Evolutionary conservation across 2,888 invertebrate species (phyloP).

Genomic region (Orchesella flavescens): DNA sequence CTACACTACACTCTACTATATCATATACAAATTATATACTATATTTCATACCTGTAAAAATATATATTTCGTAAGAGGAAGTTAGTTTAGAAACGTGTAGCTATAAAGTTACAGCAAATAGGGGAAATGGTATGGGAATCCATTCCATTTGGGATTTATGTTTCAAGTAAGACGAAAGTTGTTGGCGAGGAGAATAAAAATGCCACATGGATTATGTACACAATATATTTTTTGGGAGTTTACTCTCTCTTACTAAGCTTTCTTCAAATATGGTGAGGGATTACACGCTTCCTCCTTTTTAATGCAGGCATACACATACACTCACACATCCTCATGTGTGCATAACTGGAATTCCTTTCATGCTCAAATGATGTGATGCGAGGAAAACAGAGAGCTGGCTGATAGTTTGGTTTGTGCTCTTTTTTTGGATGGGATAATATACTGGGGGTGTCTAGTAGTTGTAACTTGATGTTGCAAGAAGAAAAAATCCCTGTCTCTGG

Average conservation of each 20-base stretch:
- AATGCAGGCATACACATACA: not conserved
- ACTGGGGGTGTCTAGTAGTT: not conserved
- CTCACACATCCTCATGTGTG: not conserved
- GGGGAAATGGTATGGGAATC: not conserved
- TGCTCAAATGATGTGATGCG: conserved; percentile 8
- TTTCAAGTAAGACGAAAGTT: no score
- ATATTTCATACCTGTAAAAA: no score
- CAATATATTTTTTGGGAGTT: not conserved
- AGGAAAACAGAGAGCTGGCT: not conserved
- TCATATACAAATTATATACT: no score
- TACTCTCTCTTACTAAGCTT: not conserved
- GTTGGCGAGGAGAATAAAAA: not conserved
- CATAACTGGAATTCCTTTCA: not conserved
- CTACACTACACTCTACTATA: no score
- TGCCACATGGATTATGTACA: not conserved
- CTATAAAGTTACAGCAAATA: no score
- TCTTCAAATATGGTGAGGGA: conserved; percentile 11
- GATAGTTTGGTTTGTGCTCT: conserved; percentile 2
- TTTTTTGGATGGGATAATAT: not conserved
- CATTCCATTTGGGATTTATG: not conserved
- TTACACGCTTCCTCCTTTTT: not conserved
- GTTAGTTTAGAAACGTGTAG: no score
- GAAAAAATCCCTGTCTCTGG: conserved; percentile 7
- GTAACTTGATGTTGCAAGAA: not conserved
- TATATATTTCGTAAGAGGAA: no score